These are phyloP conservation scores for Chauna torquata DNA, from an alignment of 2,113 vertebrate species.

Conservation along the genomic window DNA sequence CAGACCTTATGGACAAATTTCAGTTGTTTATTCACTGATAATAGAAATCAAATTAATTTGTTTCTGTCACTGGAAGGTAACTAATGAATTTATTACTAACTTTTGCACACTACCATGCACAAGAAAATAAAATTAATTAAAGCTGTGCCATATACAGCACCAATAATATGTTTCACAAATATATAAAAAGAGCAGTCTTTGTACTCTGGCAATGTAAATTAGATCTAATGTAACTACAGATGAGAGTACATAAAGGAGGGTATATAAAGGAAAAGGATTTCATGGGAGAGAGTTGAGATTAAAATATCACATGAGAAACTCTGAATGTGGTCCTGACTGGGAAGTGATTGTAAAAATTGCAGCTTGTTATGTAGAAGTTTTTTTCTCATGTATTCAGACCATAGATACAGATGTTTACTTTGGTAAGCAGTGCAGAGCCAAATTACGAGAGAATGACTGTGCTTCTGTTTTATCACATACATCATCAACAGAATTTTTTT, in stretches of 20 bases:
- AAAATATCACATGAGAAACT: background rate
- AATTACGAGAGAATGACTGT: background rate
- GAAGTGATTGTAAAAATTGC: background rate
- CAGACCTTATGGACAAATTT: background rate
- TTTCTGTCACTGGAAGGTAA: background rate
- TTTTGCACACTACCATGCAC: background rate
- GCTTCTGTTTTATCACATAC: background rate
- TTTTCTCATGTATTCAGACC: background rate
- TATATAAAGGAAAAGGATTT: background rate
- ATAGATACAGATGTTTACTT: background rate
- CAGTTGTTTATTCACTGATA: background rate
- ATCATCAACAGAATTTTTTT: background rate
- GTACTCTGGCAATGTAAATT: background rate
- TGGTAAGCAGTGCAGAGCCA: background rate
- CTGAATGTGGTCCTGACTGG: background rate
- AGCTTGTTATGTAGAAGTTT: background rate
- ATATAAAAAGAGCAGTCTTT: background rate
- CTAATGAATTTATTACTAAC: background rate
- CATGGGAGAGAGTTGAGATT: background rate
- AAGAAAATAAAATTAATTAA: background rate
- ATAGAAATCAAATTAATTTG: background rate
- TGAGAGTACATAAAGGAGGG: background rate
- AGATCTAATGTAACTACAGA: background rate
- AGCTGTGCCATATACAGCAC: background rate
- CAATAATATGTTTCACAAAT: background rate